Evolutionary conservation across 2,113 vertebrate species (phyloP), one percentile per base, ranked within the genome.

Genomic region (Pungitius pungitius): DNA sequence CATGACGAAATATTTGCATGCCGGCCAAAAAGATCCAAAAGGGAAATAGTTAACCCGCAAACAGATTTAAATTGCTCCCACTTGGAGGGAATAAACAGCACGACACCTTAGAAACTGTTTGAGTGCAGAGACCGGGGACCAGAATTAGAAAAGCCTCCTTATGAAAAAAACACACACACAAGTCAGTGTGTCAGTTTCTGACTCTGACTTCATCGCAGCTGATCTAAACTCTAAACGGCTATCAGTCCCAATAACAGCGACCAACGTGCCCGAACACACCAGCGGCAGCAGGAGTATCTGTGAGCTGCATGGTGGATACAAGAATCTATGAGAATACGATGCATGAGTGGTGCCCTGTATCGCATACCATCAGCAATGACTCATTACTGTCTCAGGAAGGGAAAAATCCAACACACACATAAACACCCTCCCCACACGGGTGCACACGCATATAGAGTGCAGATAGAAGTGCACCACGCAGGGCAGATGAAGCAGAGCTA

Each of bases 281-380:
- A 75, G 42, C 42, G 17, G 42, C 45, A 82, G 80, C 65, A 47
- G 49, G 3, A 22, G 35, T 3, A 40, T 24, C 45, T 42, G n/a
- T 18, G 40, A 24, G 7, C 42, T 77, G 79, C 35, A 35, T 17
- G 70, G 59, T 80, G 77, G 78, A 73, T 8, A 70, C 26, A 74
- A 52, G 75, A 52, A 84, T 74, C 81, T 81, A 82, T 80, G 73
- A 83, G 80, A 75, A 75, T 49, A 74, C 77, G 73, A 84, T 87
- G 80, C 78, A 86, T 77, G 84, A 87, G 84, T 81, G 58, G 74
- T 86, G 81, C 79, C 40, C 72, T 82, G 81, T 83, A 85, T 83
- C 75, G 17, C 79, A 89, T 86, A 87, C 80, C 88, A 89, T 88
- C 83, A 78, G 70, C 67, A 63, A 15, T 90, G 88, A 90, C 78